phyloP scores from a whole-genome alignment of 2,888 invertebrate species.

The Kuschelorhynchus macadamiae region DNA sequence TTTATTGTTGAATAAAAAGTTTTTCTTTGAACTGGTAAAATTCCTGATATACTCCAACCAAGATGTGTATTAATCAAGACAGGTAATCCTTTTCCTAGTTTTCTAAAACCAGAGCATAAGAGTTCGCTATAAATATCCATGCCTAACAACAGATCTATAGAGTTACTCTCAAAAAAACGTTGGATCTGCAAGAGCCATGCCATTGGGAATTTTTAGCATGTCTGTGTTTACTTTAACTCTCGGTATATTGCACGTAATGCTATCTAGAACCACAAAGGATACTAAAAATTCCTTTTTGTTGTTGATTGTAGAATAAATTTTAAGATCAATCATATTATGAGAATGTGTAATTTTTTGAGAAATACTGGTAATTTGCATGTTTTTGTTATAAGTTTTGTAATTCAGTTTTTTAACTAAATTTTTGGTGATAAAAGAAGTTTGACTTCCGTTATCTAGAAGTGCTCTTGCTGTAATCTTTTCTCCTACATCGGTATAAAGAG shows the following conservation, averaged over 20 bases:
- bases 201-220: conserved; percentile 10
- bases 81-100: conserved; percentile 36
- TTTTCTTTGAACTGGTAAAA: conserved; percentile 13
- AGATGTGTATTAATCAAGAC: conserved; percentile 41
- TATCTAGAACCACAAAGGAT: conserved; percentile 33
- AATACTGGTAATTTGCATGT: neutral
- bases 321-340: conserved; percentile 1
- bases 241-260: conserved; percentile 33
- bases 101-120: conserved; percentile 20
- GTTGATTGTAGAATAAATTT: neutral
- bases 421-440: neutral
- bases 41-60: conserved; percentile 43
- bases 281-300: conserved; percentile 21
- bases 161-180: conserved; percentile 22
- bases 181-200: conserved; percentile 30
- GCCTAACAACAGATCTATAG: conserved; percentile 39
- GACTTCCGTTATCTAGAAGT: conserved; percentile 1
- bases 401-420: conserved; percentile 2
- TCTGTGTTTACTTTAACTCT: conserved; percentile 10
- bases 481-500: neutral
- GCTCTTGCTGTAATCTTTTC: conserved; percentile 4
- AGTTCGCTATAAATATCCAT: conserved; percentile 41
- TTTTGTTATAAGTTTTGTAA: neutral
- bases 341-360: neutral
- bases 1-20: neutral